phyloP scores from a whole-genome alignment of 2,113 vertebrate genomes.

The Sturnus vulgaris region DNA sequence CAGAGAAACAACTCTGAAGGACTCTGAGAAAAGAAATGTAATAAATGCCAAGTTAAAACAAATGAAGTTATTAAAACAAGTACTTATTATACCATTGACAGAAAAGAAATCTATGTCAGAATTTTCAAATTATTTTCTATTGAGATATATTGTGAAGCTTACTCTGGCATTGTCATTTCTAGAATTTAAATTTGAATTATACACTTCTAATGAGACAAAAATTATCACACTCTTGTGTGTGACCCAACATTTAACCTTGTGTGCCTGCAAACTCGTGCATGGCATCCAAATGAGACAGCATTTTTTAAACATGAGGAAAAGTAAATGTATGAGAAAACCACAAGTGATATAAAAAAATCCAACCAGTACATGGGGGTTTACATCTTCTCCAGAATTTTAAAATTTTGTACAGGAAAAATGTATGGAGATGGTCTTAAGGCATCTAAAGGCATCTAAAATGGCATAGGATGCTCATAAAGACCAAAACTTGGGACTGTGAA shows the following conservation, averaged over 20 bases:
- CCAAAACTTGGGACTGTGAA: background rate
- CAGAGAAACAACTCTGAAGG: background rate
- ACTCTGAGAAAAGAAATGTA: background rate
- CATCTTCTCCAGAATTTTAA: background rate
- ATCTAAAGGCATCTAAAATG: background rate
- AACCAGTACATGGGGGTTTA: background rate
- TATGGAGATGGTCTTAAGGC: background rate
- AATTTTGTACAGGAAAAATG: background rate
- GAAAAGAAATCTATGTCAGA: background rate
- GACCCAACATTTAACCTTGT: background rate
- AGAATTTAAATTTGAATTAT: background rate
- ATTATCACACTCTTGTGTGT: background rate
- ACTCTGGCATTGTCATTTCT: background rate
- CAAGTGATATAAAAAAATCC: background rate
- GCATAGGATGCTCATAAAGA: background rate
- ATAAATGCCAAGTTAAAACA: background rate
- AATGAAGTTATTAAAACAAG: background rate
- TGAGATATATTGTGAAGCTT: background rate
- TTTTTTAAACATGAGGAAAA: background rate
- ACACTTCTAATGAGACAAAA: background rate
- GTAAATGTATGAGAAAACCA: background rate
- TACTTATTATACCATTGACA: background rate
- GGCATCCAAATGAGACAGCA: background rate
- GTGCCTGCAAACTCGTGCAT: background rate
- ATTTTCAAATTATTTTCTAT: background rate